Percentiles rank a stretch among this genome's conserved stretches.
Evolutionary conservation across 1,140 invertebrate species (phyloP).

Genomic region (Battus philenor): DNA sequence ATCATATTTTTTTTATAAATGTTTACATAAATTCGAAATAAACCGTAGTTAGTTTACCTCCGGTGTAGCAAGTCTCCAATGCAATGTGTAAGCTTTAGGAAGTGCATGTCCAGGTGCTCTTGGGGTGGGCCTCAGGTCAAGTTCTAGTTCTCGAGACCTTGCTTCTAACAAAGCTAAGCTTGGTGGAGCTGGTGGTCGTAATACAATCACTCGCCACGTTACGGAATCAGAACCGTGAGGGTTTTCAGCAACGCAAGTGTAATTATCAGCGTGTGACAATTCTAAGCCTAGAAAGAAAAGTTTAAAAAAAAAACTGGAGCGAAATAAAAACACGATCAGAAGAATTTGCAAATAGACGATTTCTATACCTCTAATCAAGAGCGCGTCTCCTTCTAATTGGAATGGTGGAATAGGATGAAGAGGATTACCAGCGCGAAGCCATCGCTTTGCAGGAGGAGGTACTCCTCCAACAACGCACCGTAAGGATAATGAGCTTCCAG

Average conservation of each 20-base stretch:
- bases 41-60: slow-evolving; percentile 55
- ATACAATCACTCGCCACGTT: slow-evolving; percentile 85
- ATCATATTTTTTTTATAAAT: no score
- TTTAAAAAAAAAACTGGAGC: slow-evolving; percentile 9
- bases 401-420: slow-evolving; percentile 79
- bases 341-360: background rate
- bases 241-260: slow-evolving; percentile 90
- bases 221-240: slow-evolving; percentile 89
- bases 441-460: slow-evolving; percentile 79
- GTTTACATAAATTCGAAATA: no score
- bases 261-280: slow-evolving; percentile 85
- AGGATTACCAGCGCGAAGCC: slow-evolving; percentile 78
- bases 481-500: slow-evolving; percentile 63
- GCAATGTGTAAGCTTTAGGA: slow-evolving; percentile 52
- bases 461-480: slow-evolving; percentile 80
- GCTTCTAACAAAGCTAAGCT: slow-evolving; percentile 79
- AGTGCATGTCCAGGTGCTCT: slow-evolving; percentile 58
- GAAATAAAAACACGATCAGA: background rate
- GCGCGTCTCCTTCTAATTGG: slow-evolving; percentile 78
- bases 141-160: slow-evolving; percentile 77
- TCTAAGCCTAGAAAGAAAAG: slow-evolving; percentile 61
- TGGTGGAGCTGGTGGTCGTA: slow-evolving; percentile 83
- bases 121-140: slow-evolving; percentile 79
- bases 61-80: slow-evolving; percentile 61
- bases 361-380: slow-evolving; percentile 77